Conservation (phyloP, 2,888 invertebrate species). For the Subacronicta megacephala region DNA sequence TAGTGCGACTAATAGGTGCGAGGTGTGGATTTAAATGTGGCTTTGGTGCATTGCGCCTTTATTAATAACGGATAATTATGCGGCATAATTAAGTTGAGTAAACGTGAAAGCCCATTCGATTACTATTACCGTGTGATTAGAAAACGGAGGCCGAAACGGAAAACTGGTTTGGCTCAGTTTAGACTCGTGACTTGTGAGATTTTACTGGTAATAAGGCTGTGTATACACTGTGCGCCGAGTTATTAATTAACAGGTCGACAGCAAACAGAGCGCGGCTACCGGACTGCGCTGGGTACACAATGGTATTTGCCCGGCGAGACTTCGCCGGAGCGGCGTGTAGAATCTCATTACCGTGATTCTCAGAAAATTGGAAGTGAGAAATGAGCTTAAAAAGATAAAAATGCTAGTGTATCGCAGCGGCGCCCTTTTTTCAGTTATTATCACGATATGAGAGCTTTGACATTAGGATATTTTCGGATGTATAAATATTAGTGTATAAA, state of each 20-base stretch:
- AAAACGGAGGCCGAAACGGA: constrained; percentile 75
- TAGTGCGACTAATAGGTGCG: constrained; percentile 80
- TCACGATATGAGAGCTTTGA: constrained; percentile 52
- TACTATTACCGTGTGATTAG: constrained; percentile 80
- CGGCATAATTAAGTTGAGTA: constrained; percentile 49
- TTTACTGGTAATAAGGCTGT: constrained; percentile 89
- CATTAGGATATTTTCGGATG: constrained; percentile 34
- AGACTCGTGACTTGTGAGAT: constrained; percentile 88
- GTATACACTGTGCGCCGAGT: constrained; percentile 86
- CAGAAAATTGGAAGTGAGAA: constrained; percentile 87
- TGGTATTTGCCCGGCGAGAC: constrained; percentile 80
- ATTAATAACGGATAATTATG: constrained; percentile 72
- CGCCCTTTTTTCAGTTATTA: constrained; percentile 66
- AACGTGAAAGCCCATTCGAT: constrained; percentile 51
- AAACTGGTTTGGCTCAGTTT: constrained; percentile 80
- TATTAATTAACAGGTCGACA: constrained; percentile 90
- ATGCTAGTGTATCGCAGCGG: constrained; percentile 66
- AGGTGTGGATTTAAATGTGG: constrained; percentile 82
- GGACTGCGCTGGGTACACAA: constrained; percentile 86
- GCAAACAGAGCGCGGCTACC: constrained; percentile 87
- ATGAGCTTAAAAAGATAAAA: constrained; percentile 82
- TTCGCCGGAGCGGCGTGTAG: constrained; percentile 80
- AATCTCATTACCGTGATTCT: constrained; percentile 87
- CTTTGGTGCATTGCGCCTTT: constrained; percentile 75
- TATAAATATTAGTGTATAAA: constrained; percentile 39